Conservation (phyloP, 2,113 vertebrate genomes). For the Vombatus ursinus region DNA sequence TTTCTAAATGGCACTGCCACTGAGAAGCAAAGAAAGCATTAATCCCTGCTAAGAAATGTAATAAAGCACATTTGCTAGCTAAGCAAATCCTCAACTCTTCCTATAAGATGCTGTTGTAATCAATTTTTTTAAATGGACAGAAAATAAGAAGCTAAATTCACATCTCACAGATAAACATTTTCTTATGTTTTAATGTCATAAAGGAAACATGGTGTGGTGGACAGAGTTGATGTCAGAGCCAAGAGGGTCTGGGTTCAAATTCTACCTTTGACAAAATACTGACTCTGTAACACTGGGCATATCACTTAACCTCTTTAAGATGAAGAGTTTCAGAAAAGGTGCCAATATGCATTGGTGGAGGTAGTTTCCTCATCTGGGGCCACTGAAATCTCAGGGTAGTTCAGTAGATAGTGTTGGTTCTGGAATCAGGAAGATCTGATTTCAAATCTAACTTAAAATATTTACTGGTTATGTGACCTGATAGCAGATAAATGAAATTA, state of each 20-base stretch:
- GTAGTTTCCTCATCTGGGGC: no score
- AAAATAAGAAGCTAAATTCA: slow-evolving; percentile 28
- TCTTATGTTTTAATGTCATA: not conserved
- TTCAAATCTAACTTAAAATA: no score
- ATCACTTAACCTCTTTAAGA: not conserved
- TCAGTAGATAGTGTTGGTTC: not conserved
- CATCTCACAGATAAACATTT: not conserved
- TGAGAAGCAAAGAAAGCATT: slow-evolving; percentile 17
- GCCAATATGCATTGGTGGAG: no score
- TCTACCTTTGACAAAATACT: not conserved
- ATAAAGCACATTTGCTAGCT: not conserved
- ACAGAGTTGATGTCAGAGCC: not conserved
- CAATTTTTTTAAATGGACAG: slow-evolving; percentile 21
- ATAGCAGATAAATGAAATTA: no score
- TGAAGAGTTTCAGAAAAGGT: not conserved
- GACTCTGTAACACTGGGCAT: not conserved
- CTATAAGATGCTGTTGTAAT: not conserved
- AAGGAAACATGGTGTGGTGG: not conserved
- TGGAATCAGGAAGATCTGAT: not conserved
- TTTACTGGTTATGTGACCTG: no score
- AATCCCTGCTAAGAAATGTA: slow-evolving; percentile 2
- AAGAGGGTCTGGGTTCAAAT: not conserved
- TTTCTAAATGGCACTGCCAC: slow-evolving; percentile 61
- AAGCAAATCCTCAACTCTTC: not conserved
- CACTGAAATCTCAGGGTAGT: not conserved